Conservation (phyloP, 2,888 invertebrate species). For the Dolichomitus sp. region DNA sequence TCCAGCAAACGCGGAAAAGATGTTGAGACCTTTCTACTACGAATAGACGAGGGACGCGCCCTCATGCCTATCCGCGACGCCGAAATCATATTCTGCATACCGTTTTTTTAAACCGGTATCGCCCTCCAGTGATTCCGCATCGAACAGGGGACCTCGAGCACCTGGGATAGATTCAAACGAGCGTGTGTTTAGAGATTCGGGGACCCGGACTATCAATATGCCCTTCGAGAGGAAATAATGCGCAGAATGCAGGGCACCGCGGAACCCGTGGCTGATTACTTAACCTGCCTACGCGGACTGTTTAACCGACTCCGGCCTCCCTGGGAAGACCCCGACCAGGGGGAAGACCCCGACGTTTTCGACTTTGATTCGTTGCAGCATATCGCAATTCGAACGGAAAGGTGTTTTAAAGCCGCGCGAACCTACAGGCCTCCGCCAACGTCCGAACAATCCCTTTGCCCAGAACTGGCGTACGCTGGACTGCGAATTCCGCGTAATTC, state of each 20-base stretch:
- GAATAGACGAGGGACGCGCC: too few species aligned
- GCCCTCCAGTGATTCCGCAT: conserved; percentile 33
- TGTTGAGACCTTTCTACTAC: too few species aligned
- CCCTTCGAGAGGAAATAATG: conserved; percentile 28
- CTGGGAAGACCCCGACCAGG: conserved; percentile 27
- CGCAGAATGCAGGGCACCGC: conserved; percentile 13
- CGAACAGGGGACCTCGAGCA: background rate
- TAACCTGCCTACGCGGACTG: too few species aligned
- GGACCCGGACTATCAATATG: too few species aligned
- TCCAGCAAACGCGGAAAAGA: background rate
- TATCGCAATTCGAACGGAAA: conserved; percentile 8
- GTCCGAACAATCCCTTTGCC: conserved; percentile 7
- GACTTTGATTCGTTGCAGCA: conserved; percentile 35
- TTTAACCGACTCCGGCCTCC: background rate
- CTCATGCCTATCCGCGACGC: too few species aligned
- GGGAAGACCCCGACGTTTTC: conserved; percentile 11
- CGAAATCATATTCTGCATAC: conserved; percentile 30
- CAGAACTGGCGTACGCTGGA: too few species aligned
- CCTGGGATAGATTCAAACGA: background rate
- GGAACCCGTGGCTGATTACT: conserved; percentile 33
- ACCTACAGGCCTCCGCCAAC: conserved; percentile 5
- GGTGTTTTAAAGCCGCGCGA: background rate
- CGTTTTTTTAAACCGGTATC: conserved; percentile 40
- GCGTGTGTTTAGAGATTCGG: too few species aligned
- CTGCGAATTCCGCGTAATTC: background rate